Conservation (phyloP, 2,113 vertebrate genomes). For the Calidris pugnax region DNA sequence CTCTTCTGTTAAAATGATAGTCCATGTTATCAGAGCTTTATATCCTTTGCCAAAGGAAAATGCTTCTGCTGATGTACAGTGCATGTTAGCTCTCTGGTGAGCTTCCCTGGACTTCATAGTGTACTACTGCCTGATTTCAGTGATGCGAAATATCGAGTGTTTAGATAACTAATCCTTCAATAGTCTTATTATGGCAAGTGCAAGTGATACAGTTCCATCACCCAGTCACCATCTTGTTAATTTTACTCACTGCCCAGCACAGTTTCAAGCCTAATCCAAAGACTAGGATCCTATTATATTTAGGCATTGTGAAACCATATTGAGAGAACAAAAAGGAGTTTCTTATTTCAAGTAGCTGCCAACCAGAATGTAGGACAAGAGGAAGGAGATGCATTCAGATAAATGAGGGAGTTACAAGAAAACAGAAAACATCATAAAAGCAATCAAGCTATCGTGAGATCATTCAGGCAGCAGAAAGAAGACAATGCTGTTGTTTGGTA, state of each 20-base stretch:
- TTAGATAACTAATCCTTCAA: not conserved
- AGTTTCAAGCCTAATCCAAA: not conserved
- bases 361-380: not conserved
- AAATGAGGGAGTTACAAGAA: not conserved
- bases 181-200: not conserved
- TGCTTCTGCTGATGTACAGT: not conserved
- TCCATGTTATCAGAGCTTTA: not conserved
- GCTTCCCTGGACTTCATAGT: not conserved
- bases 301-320: not conserved
- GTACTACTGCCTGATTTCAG: not conserved
- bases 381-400: not conserved
- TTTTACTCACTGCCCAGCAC: not conserved
- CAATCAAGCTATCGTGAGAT: not conserved
- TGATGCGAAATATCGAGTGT: not conserved
- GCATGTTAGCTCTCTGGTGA: not conserved
- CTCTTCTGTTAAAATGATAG: not conserved
- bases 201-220: not conserved
- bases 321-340: not conserved
- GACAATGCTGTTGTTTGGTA: not conserved
- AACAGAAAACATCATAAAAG: not conserved
- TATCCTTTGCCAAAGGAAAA: not conserved
- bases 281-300: not conserved
- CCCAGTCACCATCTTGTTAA: not conserved
- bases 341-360: not conserved
- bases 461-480: not conserved